phyloP scores from a whole-genome alignment of 2,797 vertebrate genomes.

The Neopelma chrysocephalum region DNA sequence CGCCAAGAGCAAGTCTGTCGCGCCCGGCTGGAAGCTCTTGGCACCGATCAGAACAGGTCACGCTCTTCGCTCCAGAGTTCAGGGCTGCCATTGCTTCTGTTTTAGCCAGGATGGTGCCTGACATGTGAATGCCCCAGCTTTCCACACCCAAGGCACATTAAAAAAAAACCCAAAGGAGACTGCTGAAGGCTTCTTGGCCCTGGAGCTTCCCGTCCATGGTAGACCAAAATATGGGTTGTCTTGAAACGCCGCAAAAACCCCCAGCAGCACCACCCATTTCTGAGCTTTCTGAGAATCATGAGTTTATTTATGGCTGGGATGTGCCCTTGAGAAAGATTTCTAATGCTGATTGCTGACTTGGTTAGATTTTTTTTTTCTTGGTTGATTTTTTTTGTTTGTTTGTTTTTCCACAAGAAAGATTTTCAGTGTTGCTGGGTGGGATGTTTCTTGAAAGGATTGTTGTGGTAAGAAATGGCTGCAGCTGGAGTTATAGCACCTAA shows the following conservation, averaged over 20 bases:
- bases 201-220: accelerated
- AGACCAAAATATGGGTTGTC: not conserved
- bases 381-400: not conserved
- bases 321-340: not conserved
- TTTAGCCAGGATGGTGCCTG: not conserved
- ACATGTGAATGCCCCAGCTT: accelerated
- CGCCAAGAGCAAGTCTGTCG: accelerated
- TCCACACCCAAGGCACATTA: not conserved
- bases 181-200: not conserved
- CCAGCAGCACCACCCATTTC: not conserved
- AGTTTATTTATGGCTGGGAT: not conserved
- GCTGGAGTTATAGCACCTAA: not conserved
- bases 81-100: accelerated
- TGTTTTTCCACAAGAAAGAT: not conserved
- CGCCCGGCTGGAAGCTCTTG: accelerated
- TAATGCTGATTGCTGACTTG: not conserved
- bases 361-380: not conserved
- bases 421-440: not conserved
- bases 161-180: not conserved
- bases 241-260: not conserved
- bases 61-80: accelerated
- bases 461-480: not conserved
- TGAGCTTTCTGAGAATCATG: not conserved
- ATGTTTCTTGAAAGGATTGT: not conserved
- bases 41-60: not conserved